Percentiles rank a stretch among this genome's conserved stretches.
Evolutionary conservation across 2,888 invertebrate species (phyloP).

Genomic region (Anarsia innoxiella): DNA sequence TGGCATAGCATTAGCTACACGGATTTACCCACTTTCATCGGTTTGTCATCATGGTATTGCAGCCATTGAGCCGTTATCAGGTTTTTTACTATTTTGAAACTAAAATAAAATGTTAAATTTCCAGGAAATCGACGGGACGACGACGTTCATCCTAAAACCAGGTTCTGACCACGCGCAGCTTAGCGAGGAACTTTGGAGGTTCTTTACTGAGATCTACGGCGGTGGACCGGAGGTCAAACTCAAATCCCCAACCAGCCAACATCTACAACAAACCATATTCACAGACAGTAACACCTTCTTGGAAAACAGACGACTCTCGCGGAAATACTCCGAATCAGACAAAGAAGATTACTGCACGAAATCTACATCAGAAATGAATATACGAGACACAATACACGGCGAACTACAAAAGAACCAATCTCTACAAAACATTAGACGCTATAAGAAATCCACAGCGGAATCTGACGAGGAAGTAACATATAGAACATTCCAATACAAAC

Average conservation of each 20-base stretch:
- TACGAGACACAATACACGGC: constrained; percentile 41
- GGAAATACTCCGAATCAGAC: constrained; percentile 61
- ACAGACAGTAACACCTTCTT: constrained; percentile 13
- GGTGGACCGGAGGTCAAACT: constrained; percentile 89
- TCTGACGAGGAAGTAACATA: constrained; percentile 57
- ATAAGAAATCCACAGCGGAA: constrained; percentile 40
- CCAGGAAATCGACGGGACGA: constrained; percentile 58
- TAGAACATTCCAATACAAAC: constrained; percentile 39
- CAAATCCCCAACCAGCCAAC: constrained; percentile 30
- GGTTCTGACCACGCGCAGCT: constrained; percentile 84
- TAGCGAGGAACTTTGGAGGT: constrained; percentile 90
- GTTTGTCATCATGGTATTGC: too few species aligned
- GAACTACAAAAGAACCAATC: constrained; percentile 64
- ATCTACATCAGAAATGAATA: constrained; percentile 54
- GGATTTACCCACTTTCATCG: too few species aligned
- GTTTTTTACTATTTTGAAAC: too few species aligned
- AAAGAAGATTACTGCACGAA: constrained; percentile 61
- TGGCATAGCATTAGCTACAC: too few species aligned
- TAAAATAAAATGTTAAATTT: too few species aligned
- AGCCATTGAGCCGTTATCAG: too few species aligned
- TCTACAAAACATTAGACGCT: constrained; percentile 58
- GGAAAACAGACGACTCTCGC: constrained; percentile 26
- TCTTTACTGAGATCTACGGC: constrained; percentile 89
- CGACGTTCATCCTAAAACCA: constrained; percentile 51
- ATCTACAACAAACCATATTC: constrained; percentile 14